These are phyloP conservation scores for Phylloscopus whistleri DNA, from an alignment of 2,113 vertebrate species.

Conservation along the genomic window DNA sequence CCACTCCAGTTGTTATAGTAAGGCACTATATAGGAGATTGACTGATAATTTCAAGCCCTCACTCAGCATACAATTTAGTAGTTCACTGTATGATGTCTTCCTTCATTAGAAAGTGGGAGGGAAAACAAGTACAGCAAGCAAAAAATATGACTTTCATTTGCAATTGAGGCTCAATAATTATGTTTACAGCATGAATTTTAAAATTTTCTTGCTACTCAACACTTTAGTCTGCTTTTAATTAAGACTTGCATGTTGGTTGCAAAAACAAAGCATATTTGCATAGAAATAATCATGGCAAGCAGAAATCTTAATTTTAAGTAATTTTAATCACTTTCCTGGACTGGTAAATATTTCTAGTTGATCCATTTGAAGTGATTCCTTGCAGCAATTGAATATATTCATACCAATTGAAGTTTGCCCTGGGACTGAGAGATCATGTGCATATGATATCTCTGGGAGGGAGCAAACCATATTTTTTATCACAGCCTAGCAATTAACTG, in stretches of 20 bases:
- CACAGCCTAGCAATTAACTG: constrained; percentile 65
- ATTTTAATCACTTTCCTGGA: constrained; percentile 73
- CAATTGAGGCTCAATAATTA: constrained; percentile 47
- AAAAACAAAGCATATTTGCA: constrained; percentile 70
- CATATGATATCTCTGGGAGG: not conserved
- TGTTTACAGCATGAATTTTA: constrained; percentile 44
- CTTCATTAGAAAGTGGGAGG: constrained; percentile 13
- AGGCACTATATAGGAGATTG: not conserved
- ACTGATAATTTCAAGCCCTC: not conserved
- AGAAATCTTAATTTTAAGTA: constrained; percentile 71
- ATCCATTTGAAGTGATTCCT: constrained; percentile 59
- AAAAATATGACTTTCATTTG: constrained; percentile 65
- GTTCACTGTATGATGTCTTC: not conserved
- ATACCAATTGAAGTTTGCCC: constrained; percentile 33
- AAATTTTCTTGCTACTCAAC: constrained; percentile 68
- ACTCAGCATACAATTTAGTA: constrained; percentile 2
- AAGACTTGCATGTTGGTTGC: constrained; percentile 39
- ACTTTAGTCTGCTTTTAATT: constrained; percentile 68
- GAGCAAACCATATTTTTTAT: constrained; percentile 57
- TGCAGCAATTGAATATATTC: constrained; percentile 52
- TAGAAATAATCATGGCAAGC: constrained; percentile 67
- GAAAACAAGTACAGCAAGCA: constrained; percentile 14
- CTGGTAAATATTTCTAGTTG: constrained; percentile 70
- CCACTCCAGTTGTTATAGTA: not conserved
- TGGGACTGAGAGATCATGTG: constrained; percentile 26